Percentiles rank a stretch among this genome's conserved stretches.
These are phyloP conservation scores for Pelecanoides urinatrix DNA, from an alignment of 2,113 vertebrate genomes.

Conservation along the genomic window DNA sequence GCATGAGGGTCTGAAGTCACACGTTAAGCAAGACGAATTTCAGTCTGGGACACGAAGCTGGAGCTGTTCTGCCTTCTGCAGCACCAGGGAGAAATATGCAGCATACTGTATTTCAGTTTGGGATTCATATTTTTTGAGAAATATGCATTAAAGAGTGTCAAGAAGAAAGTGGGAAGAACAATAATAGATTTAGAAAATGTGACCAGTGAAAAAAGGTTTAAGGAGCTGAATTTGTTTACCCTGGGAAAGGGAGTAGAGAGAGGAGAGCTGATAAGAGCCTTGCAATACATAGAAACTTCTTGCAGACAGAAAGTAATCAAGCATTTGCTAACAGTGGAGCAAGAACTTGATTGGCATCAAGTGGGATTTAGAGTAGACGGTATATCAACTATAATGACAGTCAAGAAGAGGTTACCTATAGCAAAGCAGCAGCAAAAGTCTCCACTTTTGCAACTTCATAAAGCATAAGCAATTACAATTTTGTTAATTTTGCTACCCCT, in stretches of 20 bases:
- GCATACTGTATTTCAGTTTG: background rate
- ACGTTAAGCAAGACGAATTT: fast-evolving
- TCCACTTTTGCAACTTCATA: background rate
- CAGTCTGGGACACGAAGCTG: background rate
- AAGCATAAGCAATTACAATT: background rate
- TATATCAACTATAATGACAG: background rate
- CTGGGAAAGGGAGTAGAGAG: background rate
- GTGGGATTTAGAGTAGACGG: background rate
- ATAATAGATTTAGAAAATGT: background rate
- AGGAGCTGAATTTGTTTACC: background rate
- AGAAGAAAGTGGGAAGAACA: background rate
- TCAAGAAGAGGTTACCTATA: background rate
- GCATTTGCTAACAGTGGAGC: background rate
- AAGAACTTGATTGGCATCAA: background rate
- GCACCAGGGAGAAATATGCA: background rate
- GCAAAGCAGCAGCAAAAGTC: background rate
- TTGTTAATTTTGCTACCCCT: background rate
- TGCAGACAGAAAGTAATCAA: background rate
- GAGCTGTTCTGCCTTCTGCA: background rate
- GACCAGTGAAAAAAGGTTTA: background rate
- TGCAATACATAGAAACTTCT: background rate
- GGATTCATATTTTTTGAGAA: background rate
- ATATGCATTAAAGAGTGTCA: background rate
- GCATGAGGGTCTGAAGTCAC: background rate
- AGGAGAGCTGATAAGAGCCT: background rate